These are phyloP conservation scores for Diachasmimorpha longicaudata DNA, from an alignment of 1,140 invertebrate genomes.

Conservation along the genomic window DNA sequence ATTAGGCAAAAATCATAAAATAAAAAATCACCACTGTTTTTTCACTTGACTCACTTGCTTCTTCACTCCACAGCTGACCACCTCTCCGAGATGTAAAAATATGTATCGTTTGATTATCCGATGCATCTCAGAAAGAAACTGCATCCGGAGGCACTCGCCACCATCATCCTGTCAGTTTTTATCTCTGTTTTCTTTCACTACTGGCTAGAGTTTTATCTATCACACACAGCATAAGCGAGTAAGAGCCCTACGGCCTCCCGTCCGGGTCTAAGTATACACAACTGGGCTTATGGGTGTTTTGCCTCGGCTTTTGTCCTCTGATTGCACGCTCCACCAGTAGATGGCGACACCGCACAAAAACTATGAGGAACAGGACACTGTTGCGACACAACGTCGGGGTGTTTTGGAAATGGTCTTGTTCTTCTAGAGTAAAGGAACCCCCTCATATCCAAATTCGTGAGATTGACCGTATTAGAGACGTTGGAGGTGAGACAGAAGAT, in stretches of 20 bases:
- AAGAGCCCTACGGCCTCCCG: background rate
- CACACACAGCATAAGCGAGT: background rate
- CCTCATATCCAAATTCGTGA: no score
- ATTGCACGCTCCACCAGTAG: conserved; percentile 5
- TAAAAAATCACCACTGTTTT: background rate
- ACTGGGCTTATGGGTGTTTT: conserved; percentile 5
- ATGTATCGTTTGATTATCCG: conserved; percentile 35
- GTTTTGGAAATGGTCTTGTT: no score
- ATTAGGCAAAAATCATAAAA: background rate
- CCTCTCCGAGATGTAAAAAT: conserved; percentile 8
- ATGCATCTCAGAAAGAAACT: conserved; percentile 43
- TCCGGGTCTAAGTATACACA: conserved; percentile 9
- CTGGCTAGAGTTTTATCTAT: background rate
- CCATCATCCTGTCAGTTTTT: conserved; percentile 40
- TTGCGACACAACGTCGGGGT: no score
- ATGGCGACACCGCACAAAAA: background rate
- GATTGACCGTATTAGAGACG: no score
- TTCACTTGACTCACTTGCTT: background rate
- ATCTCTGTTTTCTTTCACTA: conserved; percentile 17
- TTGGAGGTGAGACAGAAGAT: no score
- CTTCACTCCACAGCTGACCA: conserved; percentile 16
- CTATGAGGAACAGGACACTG: no score
- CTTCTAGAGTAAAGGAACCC: no score
- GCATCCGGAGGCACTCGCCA: conserved; percentile 40
- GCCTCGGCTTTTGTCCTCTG: background rate